These are phyloP conservation scores for Galago senegalensis DNA, from an alignment of 2,797 vertebrate genomes.

Conservation along the genomic window DNA sequence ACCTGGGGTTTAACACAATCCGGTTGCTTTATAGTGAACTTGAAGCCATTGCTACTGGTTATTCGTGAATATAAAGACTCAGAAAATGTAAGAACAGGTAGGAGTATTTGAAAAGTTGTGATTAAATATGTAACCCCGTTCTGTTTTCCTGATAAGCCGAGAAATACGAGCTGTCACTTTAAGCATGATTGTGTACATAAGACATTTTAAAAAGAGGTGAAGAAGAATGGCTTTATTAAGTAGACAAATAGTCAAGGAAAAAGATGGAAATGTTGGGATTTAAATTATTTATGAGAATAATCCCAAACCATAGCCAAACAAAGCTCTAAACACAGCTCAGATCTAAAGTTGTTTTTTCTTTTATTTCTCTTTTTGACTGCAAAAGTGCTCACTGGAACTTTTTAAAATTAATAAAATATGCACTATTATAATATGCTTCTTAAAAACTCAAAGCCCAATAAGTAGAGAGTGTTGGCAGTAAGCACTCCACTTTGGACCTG, in stretches of 20 bases:
- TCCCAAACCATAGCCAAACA: background rate
- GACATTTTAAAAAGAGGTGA: slow-evolving; percentile 21
- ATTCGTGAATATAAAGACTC: slow-evolving; percentile 15
- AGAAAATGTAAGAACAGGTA: background rate
- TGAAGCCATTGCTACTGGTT: background rate
- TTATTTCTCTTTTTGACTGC: background rate
- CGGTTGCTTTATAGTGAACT: background rate
- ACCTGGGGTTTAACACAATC: background rate
- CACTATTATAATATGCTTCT: background rate
- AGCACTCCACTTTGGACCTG: background rate
- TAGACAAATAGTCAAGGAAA: slow-evolving; percentile 1
- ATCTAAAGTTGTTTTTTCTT: background rate
- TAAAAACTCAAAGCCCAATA: background rate
- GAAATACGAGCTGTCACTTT: background rate
- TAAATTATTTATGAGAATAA: slow-evolving; percentile 58
- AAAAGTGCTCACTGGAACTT: slow-evolving; percentile 12
- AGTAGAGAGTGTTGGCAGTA: slow-evolving; percentile 1
- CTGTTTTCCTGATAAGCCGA: background rate
- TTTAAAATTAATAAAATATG: background rate
- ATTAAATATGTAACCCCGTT: background rate
- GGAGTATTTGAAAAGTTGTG: background rate
- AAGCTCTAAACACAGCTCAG: background rate
- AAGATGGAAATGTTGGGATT: slow-evolving; percentile 5
- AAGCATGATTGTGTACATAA: background rate
- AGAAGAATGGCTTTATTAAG: slow-evolving; percentile 17